A percentile compares a stretch with the other conserved stretches of the same genome.
Conservation (phyloP, 2,113 vertebrate genomes). For the Parotia lawesii region DNA sequence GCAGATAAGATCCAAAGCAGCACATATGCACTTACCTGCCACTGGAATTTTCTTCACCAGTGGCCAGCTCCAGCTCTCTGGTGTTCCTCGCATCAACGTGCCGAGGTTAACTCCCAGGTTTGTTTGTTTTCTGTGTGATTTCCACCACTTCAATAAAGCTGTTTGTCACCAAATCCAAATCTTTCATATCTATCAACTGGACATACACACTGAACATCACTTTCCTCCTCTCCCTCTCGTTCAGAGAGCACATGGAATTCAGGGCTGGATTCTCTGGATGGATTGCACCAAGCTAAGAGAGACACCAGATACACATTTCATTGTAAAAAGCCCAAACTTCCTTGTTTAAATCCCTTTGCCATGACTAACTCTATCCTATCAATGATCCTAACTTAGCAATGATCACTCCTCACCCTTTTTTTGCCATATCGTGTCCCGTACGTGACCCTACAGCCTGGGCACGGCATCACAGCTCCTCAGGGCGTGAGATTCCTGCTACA, state of each 20-base stretch:
- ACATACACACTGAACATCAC: neutral
- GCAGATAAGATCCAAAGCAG: neutral
- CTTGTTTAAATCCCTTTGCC: neutral
- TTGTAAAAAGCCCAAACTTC: neutral
- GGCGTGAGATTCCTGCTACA: rapidly evolving
- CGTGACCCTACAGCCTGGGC: rapidly evolving
- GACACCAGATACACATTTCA: neutral
- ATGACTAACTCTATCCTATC: too few species aligned
- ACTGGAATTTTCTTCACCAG: neutral
- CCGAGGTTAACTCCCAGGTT: neutral
- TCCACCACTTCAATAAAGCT: neutral
- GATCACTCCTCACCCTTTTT: too few species aligned
- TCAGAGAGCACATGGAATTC: rapidly evolving
- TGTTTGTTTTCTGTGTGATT: neutral
- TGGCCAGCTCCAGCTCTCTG: neutral
- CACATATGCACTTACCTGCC: neutral
- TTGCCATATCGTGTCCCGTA: too few species aligned
- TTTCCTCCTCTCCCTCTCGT: neutral
- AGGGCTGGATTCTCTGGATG: neutral
- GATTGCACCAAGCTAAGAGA: neutral
- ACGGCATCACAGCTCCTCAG: neutral
- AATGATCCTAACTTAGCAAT: too few species aligned
- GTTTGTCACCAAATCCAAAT: neutral
- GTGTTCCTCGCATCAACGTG: rapidly evolving
- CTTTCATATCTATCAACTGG: rapidly evolving